Conservation (phyloP, 2,113 vertebrate genomes). For the Psilopogon haemacephalus region DNA sequence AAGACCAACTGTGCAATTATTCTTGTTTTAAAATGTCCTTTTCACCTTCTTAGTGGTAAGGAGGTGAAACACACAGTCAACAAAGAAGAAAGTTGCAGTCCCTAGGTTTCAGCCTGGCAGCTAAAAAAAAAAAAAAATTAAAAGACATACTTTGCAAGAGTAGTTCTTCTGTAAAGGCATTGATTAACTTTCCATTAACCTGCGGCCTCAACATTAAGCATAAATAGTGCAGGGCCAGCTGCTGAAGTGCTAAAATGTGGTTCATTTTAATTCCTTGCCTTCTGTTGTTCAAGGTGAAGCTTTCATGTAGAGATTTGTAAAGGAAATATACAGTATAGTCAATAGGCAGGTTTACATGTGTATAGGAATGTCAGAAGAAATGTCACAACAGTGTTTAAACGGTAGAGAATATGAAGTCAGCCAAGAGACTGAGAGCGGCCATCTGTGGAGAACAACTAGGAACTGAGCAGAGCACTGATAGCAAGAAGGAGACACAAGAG, state of each 20-base stretch:
- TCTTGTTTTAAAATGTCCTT: background rate
- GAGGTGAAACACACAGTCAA: background rate
- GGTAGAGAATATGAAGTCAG: fast-evolving
- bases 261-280: background rate
- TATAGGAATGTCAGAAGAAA: background rate
- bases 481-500: background rate
- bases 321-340: background rate
- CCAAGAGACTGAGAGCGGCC: background rate
- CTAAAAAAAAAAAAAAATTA: background rate
- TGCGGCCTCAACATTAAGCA: background rate
- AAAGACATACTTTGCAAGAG: background rate
- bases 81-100: background rate
- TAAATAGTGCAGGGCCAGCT: background rate
- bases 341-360: background rate
- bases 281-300: background rate
- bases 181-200: background rate
- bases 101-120: background rate
- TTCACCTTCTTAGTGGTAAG: background rate
- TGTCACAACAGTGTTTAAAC: background rate
- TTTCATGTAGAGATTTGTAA: background rate
- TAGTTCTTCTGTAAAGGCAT: background rate
- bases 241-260: background rate
- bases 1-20: background rate
- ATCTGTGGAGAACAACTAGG: background rate
- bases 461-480: background rate